Base-by-base conservation (phyloP, 2,888 invertebrate genomes). In the Pseudococcus jackbeardsleyi region DNA sequence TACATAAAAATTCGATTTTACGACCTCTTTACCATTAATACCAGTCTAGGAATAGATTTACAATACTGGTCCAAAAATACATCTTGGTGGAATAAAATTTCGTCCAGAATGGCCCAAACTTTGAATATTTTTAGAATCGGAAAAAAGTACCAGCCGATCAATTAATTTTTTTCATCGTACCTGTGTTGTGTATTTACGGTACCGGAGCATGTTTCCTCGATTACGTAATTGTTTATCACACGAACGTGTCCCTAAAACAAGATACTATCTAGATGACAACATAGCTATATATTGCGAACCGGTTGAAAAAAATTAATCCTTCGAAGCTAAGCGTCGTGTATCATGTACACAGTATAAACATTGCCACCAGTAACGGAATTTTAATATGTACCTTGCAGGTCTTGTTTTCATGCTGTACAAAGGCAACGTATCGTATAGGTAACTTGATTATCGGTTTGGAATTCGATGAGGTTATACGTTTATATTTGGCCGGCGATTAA, bases 201-300 rank as follows among this genome's bases (percentile, higher is more conserved):
- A n/a, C 59, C 7, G 72, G 33, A 11, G 79, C 79, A 82, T 82
- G 33, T 46, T 82, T 82, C 46, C 19, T 33, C 19, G 46, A 46
- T 82, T 82, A 82, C 79, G 79, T 46, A 82, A 82, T 82, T 82
- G 79, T 82, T 82, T 82, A 82, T 82, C 79, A 33, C 46, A 82
- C 33, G 79, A 46, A 19, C 79, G 79, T 64, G 64, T 64, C 64
- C 22, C 64, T 54, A 46, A 39, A 19, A 72, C 72, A 82, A 39
- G 79, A 82, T 82, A 46, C 0, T 82, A 82, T 82, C 79, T 42
- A 42, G 79, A 82, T 82, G 79, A 82, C 79, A 39, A 19, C 79
- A 82, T 82, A 9, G 42, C 46, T 82, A 82, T 82, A 82, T 82
- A 46, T 82, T 46, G 46, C 46, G 79, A 82, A 82, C 79, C 79